phyloP scores from a whole-genome alignment of 2,113 vertebrate genomes.

The Neotragus moschatus region DNA sequence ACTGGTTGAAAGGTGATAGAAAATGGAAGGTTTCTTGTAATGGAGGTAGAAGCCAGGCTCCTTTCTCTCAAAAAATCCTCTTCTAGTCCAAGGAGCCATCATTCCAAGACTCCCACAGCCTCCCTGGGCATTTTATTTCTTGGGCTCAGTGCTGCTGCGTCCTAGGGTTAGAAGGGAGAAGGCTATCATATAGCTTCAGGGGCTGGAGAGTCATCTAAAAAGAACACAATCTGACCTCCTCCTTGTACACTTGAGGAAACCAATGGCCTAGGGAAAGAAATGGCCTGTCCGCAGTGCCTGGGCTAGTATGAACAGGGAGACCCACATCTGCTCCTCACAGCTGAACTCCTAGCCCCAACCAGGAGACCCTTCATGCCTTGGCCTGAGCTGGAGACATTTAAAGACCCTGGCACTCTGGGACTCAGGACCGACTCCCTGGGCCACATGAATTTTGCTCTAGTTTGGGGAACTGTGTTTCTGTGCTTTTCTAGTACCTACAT shows the following conservation, averaged over 20 bases:
- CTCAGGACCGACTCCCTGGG: no score
- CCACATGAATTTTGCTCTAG: no score
- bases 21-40: not conserved
- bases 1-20: not conserved
- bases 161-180: no score
- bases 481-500: not conserved
- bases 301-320: not conserved
- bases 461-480: not conserved
- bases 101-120: not conserved
- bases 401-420: not conserved
- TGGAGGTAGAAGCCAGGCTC: not conserved
- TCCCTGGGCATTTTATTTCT: not conserved
- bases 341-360: not conserved
- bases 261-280: no score
- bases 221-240: not conserved
- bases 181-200: not conserved
- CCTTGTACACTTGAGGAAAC: not conserved
- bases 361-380: not conserved
- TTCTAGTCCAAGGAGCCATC: not conserved
- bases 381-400: not conserved
- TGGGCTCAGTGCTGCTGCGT: not conserved
- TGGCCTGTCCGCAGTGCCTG: rapidly evolving
- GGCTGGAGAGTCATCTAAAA: not conserved
- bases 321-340: rapidly evolving
- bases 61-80: not conserved